Evolutionary conservation across 23 tunicate genomes (phyloP), one percentile per base, ranked within the genome.

Genomic region (Aplidium turbinatum): DNA sequence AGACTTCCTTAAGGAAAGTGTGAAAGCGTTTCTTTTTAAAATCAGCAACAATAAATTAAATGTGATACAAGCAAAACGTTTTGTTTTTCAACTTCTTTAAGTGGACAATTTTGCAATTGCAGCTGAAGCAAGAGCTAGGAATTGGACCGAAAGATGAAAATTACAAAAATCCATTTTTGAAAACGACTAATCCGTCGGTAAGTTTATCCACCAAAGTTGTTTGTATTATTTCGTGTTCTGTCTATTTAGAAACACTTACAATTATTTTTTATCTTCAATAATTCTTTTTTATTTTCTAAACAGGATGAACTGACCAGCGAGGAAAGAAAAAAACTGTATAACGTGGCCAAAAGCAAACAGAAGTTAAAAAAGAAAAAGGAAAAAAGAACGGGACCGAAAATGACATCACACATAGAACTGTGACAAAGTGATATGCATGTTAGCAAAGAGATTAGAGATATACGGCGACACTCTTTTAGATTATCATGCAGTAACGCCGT

Each of bases 111-210:
- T 56, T n/a, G 25, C 5, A 26, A 3, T 52, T 67, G 0, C 65
- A 82, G 87, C 54, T 82, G 63, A 83, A 87, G 11, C 94, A 87
- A 63, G 94, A 87, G 40, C 34, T 87, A 31, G 68, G 57, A 29
- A 73, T 87, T 74, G 94, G 85, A 35, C 81, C 64, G n/a, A 63
- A 65, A 30, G 94, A 87, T 39, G 66, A 58, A 73, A 31, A 18
- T 24, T 87, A 87, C 38, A 53, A 28, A 31, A 87, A 87, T 66
- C 94, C 94, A 22, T 87, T 87, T 76, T 36, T 48, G 35, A 4
- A 48, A 29, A 20, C 19, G 11, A 9, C 19, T 47, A 4, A 47
- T 9, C 42, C 19, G 6, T 4, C 21, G 79, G 79, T 57, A 57
- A 55, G 16, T 32, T 31, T 33, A 18, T 64, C 2, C 35, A 1